Base-by-base conservation (phyloP, 2,888 invertebrate genomes). In the Gymnoscelis rufifasciata region DNA sequence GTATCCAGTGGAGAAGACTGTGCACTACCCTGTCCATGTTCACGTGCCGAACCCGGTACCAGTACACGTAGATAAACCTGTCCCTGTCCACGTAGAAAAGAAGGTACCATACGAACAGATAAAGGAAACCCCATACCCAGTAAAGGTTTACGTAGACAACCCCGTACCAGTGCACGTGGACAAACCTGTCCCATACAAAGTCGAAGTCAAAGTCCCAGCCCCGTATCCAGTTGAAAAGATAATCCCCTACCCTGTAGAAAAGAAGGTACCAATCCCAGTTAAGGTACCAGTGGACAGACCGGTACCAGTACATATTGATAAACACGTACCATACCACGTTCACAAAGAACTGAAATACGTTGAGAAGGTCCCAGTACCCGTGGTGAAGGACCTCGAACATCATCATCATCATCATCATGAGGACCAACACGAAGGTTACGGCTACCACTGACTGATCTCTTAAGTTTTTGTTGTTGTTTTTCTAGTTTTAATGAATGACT, bases 91-190 rank as follows among this genome's bases (percentile, higher is more conserved):
- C 36, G 92, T 94, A 0, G 93, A 93, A 62, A 94, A 94, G 69
- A 92, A 90, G 41, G 92, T 94, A 38, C 93, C 94, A 1, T 93
- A 93, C 75, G 92, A 92, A 42, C 92, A 94, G 0, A 93, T 93
- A 62, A 93, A 93, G 74, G 83, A 88, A 38, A 92, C 92, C 33
- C 93, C 92, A 31, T 92, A 92, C 71, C 93, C 93, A 41, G 93
- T 93, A 1, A 92, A 93, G 72, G 90, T 93, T 33, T 89, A 82
- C 37, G 89, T 91, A 26, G 92, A 93, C 35, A 90, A 91, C 65
- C 94, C 92, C 30, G 90, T 93, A 3, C 93, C 93, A 5, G 92
- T 93, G 10, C 92, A 93, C 52, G 94, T 95, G 1, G 94, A 94
- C 52, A 94, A 94, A 70, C 93, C 92, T 28, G 93, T 94, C 56